A percentile compares a stretch with the other conserved stretches of the same genome.
These are phyloP conservation scores for Phrixothrix hirtus DNA, from an alignment of 2,888 invertebrate genomes.

Conservation along the genomic window DNA sequence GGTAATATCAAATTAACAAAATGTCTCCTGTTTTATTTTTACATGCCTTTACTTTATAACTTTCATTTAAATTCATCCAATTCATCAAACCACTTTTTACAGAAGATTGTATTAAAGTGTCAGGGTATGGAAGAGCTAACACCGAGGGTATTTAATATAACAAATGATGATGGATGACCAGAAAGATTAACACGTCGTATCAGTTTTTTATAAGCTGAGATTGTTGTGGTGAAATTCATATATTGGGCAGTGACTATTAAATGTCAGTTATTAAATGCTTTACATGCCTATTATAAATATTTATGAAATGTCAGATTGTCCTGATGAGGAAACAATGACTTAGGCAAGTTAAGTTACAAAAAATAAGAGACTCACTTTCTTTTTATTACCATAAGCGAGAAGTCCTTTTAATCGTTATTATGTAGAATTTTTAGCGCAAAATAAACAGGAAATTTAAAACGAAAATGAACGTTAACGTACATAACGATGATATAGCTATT, in stretches of 20 bases:
- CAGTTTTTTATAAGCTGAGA: slow-evolving; percentile 43
- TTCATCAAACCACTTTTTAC: slow-evolving; percentile 14
- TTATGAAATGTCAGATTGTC: slow-evolving; percentile 20
- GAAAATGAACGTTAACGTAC: too few species aligned
- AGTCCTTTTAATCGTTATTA: too few species aligned
- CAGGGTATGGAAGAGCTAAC: slow-evolving; percentile 20
- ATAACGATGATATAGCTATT: too few species aligned
- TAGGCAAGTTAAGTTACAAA: slow-evolving; percentile 1
- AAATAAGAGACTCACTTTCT: neutral
- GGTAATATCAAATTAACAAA: too few species aligned
- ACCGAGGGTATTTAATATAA: slow-evolving; percentile 38
- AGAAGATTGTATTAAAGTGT: slow-evolving; percentile 18
- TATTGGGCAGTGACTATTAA: slow-evolving; percentile 22
- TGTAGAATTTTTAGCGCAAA: too few species aligned
- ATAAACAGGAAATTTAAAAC: too few species aligned
- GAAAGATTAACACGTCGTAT: slow-evolving; percentile 50
- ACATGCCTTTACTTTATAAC: neutral
- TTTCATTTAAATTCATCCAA: neutral
- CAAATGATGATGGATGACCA: slow-evolving; percentile 52
- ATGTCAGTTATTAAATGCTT: slow-evolving; percentile 25
- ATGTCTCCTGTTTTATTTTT: neutral
- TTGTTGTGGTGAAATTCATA: slow-evolving; percentile 27
- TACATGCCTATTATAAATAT: slow-evolving; percentile 17
- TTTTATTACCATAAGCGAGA: too few species aligned
- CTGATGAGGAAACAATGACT: slow-evolving; percentile 15